These are phyloP conservation scores for Phortica okadai DNA, from an alignment of 2,888 invertebrate genomes.

Conservation along the genomic window DNA sequence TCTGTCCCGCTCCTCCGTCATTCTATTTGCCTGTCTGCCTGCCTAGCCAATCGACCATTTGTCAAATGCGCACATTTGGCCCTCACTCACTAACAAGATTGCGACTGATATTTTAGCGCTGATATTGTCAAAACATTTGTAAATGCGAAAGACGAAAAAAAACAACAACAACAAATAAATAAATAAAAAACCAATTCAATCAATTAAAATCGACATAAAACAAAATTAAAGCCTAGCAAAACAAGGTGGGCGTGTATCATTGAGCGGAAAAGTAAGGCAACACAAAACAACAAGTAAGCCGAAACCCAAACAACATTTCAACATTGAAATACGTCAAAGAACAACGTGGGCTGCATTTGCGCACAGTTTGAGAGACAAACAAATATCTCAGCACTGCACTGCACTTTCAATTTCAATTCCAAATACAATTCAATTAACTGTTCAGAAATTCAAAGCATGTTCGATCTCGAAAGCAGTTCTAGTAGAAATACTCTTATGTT, in stretches of 20 bases:
- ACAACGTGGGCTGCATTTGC: not conserved
- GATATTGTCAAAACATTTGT: constrained; percentile 29
- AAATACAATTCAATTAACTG: too few relatives aligned
- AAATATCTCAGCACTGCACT: too few relatives aligned
- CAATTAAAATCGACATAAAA: constrained; percentile 44
- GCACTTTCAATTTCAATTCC: too few relatives aligned
- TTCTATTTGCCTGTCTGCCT: not conserved
- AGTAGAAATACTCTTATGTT: too few relatives aligned
- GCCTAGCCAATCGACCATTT: not conserved
- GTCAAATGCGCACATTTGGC: constrained; percentile 3
- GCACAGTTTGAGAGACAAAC: too few relatives aligned
- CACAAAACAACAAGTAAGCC: not conserved
- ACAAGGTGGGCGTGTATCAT: not conserved
- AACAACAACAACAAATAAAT: constrained; percentile 13
- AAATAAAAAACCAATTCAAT: constrained; percentile 42
- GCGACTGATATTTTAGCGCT: constrained; percentile 9
- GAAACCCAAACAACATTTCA: constrained; percentile 3
- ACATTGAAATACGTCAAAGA: constrained; percentile 14
- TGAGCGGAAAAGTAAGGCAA: not conserved
- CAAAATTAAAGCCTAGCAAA: constrained; percentile 8
- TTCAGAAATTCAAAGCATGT: too few relatives aligned
- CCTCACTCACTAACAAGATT: constrained; percentile 9
- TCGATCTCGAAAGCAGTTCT: too few relatives aligned
- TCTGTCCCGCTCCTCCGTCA: not conserved
- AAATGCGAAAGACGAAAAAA: not conserved